A percentile compares a stretch with the other conserved stretches of the same genome.
These are phyloP conservation scores for Turnix velox DNA, from an alignment of 2,113 vertebrate genomes.

Conservation along the genomic window DNA sequence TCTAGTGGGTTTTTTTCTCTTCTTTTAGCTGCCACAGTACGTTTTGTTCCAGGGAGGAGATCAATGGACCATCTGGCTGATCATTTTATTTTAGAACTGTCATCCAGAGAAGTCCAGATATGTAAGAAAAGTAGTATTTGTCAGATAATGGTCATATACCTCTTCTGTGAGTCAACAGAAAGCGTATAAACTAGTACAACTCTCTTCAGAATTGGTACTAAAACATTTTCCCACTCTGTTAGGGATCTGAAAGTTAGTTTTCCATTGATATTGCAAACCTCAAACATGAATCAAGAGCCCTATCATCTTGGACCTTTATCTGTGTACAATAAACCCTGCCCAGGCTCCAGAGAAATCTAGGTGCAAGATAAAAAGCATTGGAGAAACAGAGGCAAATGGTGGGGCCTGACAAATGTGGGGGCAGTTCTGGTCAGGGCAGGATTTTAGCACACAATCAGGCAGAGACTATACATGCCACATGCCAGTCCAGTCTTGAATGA, in stretches of 20 bases:
- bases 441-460: neutral
- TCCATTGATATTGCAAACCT: neutral
- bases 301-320: neutral
- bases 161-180: neutral
- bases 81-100: neutral
- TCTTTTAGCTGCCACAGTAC: neutral
- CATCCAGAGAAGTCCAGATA: neutral
- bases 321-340: neutral
- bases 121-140: neutral
- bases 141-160: neutral
- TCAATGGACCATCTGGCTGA: neutral
- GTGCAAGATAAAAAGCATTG: fast-evolving
- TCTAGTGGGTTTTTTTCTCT: neutral
- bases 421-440: neutral
- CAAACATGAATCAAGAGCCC: neutral
- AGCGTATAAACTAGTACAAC: neutral
- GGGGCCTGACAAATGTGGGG: neutral
- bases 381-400: neutral
- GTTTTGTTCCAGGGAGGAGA: neutral
- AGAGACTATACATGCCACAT: neutral
- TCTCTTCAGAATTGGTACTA: neutral
- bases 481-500: neutral
- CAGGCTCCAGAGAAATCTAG: neutral
- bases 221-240: neutral
- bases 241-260: neutral